Evolutionary conservation across 2,113 vertebrate species (phyloP).

Genomic region (Andinoacara biseriatus): DNA sequence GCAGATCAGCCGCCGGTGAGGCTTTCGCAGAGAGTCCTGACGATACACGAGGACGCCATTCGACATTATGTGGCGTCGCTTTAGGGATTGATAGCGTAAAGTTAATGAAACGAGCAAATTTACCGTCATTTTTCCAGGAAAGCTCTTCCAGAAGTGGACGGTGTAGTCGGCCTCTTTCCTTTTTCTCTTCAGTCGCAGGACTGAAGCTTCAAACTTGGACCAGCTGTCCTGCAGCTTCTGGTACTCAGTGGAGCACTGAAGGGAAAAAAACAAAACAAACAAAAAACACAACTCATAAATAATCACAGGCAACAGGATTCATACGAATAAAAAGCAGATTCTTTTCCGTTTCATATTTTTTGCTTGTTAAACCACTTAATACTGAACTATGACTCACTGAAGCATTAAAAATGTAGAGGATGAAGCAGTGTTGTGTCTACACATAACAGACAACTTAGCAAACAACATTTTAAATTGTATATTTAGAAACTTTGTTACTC

Average conservation of each 20-base stretch:
- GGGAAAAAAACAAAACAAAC: accelerated
- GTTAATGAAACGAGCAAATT: background rate
- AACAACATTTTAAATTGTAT: too few species aligned
- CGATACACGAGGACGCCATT: background rate
- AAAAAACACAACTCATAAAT: background rate
- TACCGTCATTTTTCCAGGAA: constrained; percentile 99
- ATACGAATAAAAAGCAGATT: too few species aligned
- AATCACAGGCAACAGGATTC: too few species aligned
- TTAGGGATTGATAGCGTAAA: too few species aligned
- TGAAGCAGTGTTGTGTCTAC: too few species aligned
- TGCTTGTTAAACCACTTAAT: too few species aligned
- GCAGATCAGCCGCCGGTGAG: constrained; percentile 90
- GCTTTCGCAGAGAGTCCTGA: constrained; percentile 94
- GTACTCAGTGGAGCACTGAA: constrained; percentile 88
- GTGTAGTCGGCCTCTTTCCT: constrained; percentile 94
- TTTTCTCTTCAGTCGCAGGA: constrained; percentile 87
- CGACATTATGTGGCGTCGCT: background rate
- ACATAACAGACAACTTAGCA: too few species aligned
- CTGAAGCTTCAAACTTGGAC: constrained; percentile 87
- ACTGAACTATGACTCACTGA: too few species aligned
- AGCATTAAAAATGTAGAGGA: too few species aligned
- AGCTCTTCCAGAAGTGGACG: constrained; percentile 94
- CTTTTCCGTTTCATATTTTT: too few species aligned
- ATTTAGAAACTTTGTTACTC: too few species aligned
- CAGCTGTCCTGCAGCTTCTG: constrained; percentile 91